phyloP scores from a whole-genome alignment of 2,797 vertebrate species.

The Parotocinclus haroldoi region DNA sequence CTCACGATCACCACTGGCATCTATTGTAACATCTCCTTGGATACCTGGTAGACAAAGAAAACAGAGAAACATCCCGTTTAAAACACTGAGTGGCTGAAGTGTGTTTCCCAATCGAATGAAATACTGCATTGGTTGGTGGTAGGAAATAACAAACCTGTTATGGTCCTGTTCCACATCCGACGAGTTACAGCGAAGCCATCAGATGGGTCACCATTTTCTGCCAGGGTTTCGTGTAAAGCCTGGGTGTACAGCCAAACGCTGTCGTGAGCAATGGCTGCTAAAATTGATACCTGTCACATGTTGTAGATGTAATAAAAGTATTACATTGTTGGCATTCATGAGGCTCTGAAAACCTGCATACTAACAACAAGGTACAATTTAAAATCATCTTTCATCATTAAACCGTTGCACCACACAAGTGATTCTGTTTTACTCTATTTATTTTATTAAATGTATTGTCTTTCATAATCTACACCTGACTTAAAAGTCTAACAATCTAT shows the following conservation, averaged over 20 bases:
- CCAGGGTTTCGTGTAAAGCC: conserved; percentile 49
- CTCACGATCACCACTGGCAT: conserved; percentile 51
- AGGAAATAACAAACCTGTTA: conserved; percentile 32
- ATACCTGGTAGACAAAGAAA: conserved; percentile 48
- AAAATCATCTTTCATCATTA: no score
- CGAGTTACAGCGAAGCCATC: conserved; percentile 44
- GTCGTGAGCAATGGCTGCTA: conserved; percentile 53
- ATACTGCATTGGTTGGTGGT: neutral
- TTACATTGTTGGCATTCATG: neutral
- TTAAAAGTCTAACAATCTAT: no score
- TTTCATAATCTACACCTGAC: no score
- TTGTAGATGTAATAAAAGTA: neutral
- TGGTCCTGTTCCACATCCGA: conserved; percentile 54
- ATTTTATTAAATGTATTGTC: no score
- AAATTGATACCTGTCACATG: conserved; percentile 46
- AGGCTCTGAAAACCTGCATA: no score
- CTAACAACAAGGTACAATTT: no score
- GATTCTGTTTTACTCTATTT: no score
- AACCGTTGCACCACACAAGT: no score
- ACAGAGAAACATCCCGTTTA: no score
- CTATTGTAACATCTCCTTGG: conserved; percentile 56
- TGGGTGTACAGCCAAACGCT: conserved; percentile 53
- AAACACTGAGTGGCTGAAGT: no score
- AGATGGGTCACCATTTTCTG: conserved; percentile 46
- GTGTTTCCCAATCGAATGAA: no score